Conservation (phyloP, 2,888 invertebrate species). For the Cephus pygmeus region DNA sequence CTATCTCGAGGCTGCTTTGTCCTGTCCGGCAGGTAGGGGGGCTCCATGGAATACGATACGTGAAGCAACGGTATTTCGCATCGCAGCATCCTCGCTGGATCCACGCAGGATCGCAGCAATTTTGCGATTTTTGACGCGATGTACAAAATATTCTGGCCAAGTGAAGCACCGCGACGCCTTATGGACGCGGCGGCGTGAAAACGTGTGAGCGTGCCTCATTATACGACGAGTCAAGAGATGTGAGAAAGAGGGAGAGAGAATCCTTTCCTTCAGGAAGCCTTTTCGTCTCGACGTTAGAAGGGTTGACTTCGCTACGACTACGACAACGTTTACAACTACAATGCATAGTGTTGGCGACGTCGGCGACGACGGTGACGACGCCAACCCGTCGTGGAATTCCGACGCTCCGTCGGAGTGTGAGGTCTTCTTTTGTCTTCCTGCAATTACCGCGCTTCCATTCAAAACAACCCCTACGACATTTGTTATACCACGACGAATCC, state of each 20-base stretch:
- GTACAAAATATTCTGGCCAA: no score
- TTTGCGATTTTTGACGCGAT: no score
- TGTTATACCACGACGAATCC: conserved; percentile 39
- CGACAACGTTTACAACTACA: conserved; percentile 1
- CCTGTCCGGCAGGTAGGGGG: no score
- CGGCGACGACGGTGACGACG: conserved; percentile 9
- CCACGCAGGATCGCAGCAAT: no score
- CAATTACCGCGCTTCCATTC: conserved; percentile 45
- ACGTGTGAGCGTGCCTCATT: conserved; percentile 37
- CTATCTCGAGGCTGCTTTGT: no score
- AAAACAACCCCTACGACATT: conserved; percentile 38
- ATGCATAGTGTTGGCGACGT: conserved; percentile 18
- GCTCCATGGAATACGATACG: no score
- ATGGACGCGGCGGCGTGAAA: conserved; percentile 24
- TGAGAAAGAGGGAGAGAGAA: neutral
- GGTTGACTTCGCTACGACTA: neutral
- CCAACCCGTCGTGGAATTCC: conserved; percentile 7
- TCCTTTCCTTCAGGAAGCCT: conserved; percentile 1
- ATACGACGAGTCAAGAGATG: conserved; percentile 20
- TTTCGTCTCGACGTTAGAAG: neutral
- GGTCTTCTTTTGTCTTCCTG: conserved; percentile 43
- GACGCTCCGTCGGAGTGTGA: conserved; percentile 17
- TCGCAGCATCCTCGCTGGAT: no score
- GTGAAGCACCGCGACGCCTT: no score
- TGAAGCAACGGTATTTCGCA: no score